These are phyloP conservation scores for Physocephala rufipes DNA, from an alignment of 2,888 invertebrate genomes.

Conservation along the genomic window DNA sequence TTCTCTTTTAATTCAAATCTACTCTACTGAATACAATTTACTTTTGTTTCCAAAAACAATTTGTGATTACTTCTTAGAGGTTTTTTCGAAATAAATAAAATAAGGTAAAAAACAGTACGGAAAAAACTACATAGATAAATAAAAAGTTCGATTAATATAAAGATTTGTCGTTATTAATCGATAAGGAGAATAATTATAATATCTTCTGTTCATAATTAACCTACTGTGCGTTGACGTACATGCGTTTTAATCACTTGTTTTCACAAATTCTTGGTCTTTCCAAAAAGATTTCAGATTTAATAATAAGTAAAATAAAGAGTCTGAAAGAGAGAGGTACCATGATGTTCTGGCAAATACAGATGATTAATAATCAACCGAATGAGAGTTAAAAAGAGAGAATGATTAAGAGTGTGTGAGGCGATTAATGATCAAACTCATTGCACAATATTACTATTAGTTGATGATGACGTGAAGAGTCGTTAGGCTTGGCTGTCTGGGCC, in stretches of 20 bases:
- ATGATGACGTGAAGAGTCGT: too few relatives aligned
- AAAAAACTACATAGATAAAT: too few relatives aligned
- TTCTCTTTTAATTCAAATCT: too few relatives aligned
- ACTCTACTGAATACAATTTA: too few relatives aligned
- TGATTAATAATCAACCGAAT: neutral
- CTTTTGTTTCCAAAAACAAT: too few relatives aligned
- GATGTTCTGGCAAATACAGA: neutral
- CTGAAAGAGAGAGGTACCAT: constrained; percentile 2
- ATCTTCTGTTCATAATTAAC: neutral
- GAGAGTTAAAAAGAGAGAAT: neutral
- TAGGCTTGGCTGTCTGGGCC: too few relatives aligned
- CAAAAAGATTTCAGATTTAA: neutral
- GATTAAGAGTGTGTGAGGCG: neutral
- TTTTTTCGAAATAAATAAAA: too few relatives aligned
- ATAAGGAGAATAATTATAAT: neutral
- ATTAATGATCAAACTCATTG: neutral
- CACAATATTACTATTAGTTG: too few relatives aligned
- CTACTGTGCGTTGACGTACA: neutral
- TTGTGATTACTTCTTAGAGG: too few relatives aligned
- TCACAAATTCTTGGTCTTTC: constrained; percentile 28
- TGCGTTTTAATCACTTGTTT: constrained; percentile 26
- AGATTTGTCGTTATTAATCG: too few relatives aligned
- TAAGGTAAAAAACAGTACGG: too few relatives aligned
- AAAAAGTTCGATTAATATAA: too few relatives aligned
- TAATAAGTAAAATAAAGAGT: neutral